Conservation (phyloP, 23 tunicate species). For the Oikopleura dioica region DNA sequence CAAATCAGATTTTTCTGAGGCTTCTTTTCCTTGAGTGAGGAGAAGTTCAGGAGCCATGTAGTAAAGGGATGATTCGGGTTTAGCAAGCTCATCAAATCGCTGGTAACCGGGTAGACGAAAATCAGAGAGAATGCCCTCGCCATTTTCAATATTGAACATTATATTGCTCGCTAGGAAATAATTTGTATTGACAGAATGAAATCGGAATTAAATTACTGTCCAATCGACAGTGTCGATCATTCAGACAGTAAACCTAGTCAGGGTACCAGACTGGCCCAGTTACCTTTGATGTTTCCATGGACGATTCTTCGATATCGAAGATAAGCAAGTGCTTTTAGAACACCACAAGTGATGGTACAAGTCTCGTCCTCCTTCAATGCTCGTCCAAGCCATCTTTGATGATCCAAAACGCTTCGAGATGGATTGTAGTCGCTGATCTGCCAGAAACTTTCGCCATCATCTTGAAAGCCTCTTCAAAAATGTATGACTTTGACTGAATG, state of each 20-base stretch:
- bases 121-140: not conserved
- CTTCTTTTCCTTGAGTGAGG: not conserved
- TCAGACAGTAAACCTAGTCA: too few species aligned
- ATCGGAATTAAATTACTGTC: too few species aligned
- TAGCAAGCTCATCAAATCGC: not conserved
- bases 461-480: conserved; percentile 13
- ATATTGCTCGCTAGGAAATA: too few species aligned
- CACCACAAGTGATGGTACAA: not conserved
- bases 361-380: not conserved
- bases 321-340: not conserved
- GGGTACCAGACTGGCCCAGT: too few species aligned
- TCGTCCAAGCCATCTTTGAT: not conserved
- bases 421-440: not conserved
- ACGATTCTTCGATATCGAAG: not conserved
- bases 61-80: not conserved
- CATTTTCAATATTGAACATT: not conserved
- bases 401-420: not conserved
- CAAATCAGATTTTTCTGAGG: not conserved
- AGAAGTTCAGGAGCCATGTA: not conserved
- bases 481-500: too few species aligned
- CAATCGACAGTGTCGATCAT: too few species aligned
- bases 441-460: conserved; percentile 1
- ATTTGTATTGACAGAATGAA: too few species aligned
- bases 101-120: not conserved
- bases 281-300: not conserved